Evolutionary conservation across 2,888 invertebrate species (phyloP).

Genomic region (Glomeris marginata): DNA sequence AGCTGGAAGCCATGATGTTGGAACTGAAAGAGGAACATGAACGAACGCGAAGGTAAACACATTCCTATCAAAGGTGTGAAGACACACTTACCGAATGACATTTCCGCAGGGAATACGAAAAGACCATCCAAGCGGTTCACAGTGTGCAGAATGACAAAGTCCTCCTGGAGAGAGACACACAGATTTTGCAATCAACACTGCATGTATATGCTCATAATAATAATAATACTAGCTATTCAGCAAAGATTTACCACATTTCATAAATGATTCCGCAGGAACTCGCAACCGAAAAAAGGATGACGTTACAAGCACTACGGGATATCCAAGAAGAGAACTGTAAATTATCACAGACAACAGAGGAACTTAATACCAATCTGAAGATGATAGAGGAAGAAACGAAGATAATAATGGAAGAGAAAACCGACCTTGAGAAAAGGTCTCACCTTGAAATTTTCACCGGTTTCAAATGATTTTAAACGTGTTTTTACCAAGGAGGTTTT

Average conservation of each 20-base stretch:
- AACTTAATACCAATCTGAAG: slow-evolving; percentile 23
- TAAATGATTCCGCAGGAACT: slow-evolving; percentile 27
- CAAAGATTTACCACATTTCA: slow-evolving; percentile 7
- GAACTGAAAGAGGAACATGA: slow-evolving; percentile 32
- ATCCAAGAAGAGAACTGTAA: slow-evolving; percentile 29
- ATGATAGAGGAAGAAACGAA: slow-evolving; percentile 30
- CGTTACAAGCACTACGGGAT: slow-evolving; percentile 25
- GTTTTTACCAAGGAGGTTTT: background rate
- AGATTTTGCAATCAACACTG: slow-evolving; percentile 19
- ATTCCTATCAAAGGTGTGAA: no score
- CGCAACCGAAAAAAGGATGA: slow-evolving; percentile 28
- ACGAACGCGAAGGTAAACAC: slow-evolving; percentile 24
- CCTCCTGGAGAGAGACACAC: slow-evolving; percentile 22
- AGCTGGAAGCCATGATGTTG: slow-evolving; percentile 30
- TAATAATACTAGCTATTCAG: background rate
- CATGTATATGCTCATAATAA: slow-evolving; percentile 9
- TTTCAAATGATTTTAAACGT: slow-evolving; percentile 1
- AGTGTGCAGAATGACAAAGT: slow-evolving; percentile 26
- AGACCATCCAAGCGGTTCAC: slow-evolving; percentile 28
- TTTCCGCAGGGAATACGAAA: slow-evolving; percentile 30
- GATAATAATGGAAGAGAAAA: slow-evolving; percentile 28
- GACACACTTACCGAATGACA: no score
- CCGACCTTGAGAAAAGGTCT: slow-evolving; percentile 11
- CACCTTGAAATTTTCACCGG: background rate
- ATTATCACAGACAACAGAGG: slow-evolving; percentile 26